Conservation (phyloP, 2,888 invertebrate species). For the Drosophila mimica region DNA sequence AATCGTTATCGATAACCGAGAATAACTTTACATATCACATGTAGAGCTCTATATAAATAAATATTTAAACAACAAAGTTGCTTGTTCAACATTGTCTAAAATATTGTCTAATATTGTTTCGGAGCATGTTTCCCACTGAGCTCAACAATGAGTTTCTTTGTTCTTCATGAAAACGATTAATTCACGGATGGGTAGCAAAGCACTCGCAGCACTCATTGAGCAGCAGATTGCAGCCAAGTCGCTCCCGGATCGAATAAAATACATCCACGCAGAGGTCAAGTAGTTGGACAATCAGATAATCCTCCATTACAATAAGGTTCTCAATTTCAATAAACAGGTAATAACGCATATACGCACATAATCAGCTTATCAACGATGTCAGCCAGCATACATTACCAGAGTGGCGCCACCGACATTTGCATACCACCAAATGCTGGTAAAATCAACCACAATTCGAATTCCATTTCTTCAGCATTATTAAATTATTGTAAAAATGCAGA, state of each 20-base stretch:
- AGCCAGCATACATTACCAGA: not conserved
- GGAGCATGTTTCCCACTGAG: not conserved
- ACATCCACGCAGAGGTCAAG: too few relatives aligned
- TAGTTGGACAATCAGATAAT: too few relatives aligned
- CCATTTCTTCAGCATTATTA: not conserved
- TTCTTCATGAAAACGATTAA: not conserved
- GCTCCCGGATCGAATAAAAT: too few relatives aligned
- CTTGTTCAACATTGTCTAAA: not conserved
- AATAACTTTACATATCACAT: not conserved
- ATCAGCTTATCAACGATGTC: not conserved
- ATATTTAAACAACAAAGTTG: not conserved
- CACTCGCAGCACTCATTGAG: too few relatives aligned
- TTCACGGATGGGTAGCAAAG: not conserved
- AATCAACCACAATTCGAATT: not conserved
- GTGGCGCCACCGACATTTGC: not conserved
- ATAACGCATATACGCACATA: not conserved
- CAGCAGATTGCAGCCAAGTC: too few relatives aligned
- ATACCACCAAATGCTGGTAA: not conserved
- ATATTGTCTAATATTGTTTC: not conserved
- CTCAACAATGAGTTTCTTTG: not conserved
- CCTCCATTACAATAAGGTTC: not conserved
- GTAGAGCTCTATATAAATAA: not conserved
- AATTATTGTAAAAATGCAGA: too few relatives aligned
- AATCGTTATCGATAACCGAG: not conserved
- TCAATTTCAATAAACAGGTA: not conserved